A percentile compares a stretch with the other conserved stretches of the same genome.
These are phyloP conservation scores for Lasaia peninsularis DNA, from an alignment of 1,140 invertebrate species.

Conservation along the genomic window DNA sequence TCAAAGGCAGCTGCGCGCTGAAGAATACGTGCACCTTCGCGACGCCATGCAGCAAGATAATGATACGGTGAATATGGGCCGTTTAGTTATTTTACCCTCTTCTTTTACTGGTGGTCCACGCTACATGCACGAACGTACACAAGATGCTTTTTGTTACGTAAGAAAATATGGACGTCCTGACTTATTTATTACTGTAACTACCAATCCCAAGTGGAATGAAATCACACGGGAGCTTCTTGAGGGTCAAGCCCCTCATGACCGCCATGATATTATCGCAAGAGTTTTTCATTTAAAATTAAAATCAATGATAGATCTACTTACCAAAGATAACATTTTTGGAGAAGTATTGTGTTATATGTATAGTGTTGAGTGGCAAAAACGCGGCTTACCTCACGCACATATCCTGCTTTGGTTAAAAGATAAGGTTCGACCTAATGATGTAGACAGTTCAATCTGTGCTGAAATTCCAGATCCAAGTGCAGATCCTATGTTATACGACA, in stretches of 20 bases:
- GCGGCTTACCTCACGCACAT: conserved; percentile 70
- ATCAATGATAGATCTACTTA: conserved; percentile 18
- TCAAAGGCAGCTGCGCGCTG: too few species aligned
- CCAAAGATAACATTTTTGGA: conserved; percentile 34
- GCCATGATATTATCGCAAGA: conserved; percentile 33
- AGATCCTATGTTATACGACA: conserved; percentile 43
- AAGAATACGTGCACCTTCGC: too few species aligned
- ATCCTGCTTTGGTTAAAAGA: conserved; percentile 32
- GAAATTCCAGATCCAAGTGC: conserved; percentile 21
- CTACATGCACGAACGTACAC: conserved; percentile 5
- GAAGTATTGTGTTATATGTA: conserved; percentile 38
- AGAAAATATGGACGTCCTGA: conserved; percentile 12
- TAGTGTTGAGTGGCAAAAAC: conserved; percentile 74
- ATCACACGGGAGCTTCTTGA: conserved; percentile 11
- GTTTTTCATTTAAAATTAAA: conserved; percentile 30
- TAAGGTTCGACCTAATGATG: conserved; percentile 17
- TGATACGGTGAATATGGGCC: not conserved
- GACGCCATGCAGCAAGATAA: not conserved
- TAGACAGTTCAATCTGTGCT: conserved; percentile 19
- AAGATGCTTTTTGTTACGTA: conserved; percentile 20
- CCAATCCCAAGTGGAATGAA: conserved; percentile 21
- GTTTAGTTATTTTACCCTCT: conserved; percentile 14
- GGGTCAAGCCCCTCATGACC: conserved; percentile 24
- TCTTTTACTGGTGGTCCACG: conserved; percentile 10
- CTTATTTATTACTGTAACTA: conserved; percentile 21